Base-by-base conservation (phyloP, 35 echinoderm and acorn worm species). In the Apostichopus californicus region DNA sequence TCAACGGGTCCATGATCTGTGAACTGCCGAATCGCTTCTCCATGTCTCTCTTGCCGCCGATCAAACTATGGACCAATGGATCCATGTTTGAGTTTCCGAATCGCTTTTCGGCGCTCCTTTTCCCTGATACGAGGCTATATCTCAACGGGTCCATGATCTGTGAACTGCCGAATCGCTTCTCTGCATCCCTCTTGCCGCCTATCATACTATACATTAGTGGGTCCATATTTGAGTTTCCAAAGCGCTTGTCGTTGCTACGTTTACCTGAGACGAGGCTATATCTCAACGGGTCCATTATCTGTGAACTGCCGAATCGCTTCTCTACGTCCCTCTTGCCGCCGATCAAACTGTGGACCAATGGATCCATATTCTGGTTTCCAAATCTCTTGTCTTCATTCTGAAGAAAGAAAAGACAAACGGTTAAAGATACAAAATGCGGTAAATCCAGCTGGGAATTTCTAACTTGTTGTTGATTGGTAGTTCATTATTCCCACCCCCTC, bases 361-460 rank as follows among this genome's bases (percentile, higher is more conserved):
- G 71, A 22, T 73, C 71, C 71, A 73, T 18, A 1, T 18, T 75
- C 18, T 1, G 7, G 71, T 7, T 75, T 18, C 71, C 71, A 8
- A 75, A 75, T n/a, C 71, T 18, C 71, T 75, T 75, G 15, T 75
- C 71, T n/a, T 75, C 71, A 75, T 14, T 75, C 71, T 61, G 58
- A 8, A 61, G 12, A 9, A 61, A 61, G 12, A 61, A 61, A 12
- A 61, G 7, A 61, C 28, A 46, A 46, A 46, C 34, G 2, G 34
- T 46, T 3, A 46, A 46, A 46, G 34, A 46, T 3, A 3, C 3
- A 46, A 46, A 46, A 46, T 46, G 34, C 34, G 34, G 34, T 46
- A 46, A 46, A 3, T 46, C 34, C 34, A 46, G 0, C 34, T 46
- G 34, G 34, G 3, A 46, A 46, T 46, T 46, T 46, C 34, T 46